phyloP scores from a whole-genome alignment of 1,140 invertebrate genomes.

The Piezodorus guildinii region DNA sequence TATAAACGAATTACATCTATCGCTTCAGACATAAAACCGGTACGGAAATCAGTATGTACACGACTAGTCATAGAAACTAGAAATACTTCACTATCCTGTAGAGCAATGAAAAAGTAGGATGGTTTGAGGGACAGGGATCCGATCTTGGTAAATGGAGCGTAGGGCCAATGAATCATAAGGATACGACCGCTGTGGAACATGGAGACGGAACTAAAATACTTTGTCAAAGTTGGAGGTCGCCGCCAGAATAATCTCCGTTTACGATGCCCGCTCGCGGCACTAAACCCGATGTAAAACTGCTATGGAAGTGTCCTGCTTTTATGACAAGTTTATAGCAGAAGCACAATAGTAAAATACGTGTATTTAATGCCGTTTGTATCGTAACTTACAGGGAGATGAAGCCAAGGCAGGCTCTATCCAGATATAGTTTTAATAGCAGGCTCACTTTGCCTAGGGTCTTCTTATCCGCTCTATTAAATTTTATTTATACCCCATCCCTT shows the following conservation, averaged over 20 bases:
- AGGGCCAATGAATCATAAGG: too few relatives aligned
- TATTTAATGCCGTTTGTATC: slow-evolving; percentile 1
- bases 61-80: too few relatives aligned
- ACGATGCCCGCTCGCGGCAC: neutral
- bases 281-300: slow-evolving; percentile 7
- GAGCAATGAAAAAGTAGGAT: too few relatives aligned
- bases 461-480: too few relatives aligned
- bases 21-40: too few relatives aligned
- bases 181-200: neutral
- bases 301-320: neutral
- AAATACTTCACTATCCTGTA: too few relatives aligned
- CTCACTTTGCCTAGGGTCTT: too few relatives aligned
- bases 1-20: too few relatives aligned
- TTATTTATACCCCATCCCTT: too few relatives aligned
- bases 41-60: too few relatives aligned
- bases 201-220: neutral
- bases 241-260: neutral
- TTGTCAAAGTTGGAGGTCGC: neutral
- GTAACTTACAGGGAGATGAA: neutral
- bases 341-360: slow-evolving; percentile 8
- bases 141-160: too few relatives aligned
- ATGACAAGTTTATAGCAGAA: slow-evolving; percentile 4
- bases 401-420: neutral
- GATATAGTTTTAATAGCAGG: slow-evolving; percentile 1
- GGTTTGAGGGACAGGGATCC: too few relatives aligned